phyloP scores from a whole-genome alignment of 2,888 invertebrate species.

The Spilosoma lubricipeda region DNA sequence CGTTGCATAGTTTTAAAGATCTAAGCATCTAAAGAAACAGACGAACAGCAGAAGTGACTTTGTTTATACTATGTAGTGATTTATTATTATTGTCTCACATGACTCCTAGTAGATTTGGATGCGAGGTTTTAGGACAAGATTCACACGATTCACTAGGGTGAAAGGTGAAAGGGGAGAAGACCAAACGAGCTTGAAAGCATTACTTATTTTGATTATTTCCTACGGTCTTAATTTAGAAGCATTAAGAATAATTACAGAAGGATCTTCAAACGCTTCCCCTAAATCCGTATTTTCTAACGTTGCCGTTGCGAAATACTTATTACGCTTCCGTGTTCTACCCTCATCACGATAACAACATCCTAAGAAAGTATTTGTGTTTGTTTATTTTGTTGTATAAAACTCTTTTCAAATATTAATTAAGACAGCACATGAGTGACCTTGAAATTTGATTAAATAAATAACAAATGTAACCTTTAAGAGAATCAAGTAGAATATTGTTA shows the following conservation, averaged over 20 bases:
- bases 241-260: slow-evolving; percentile 7
- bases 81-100: too few species aligned
- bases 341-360: slow-evolving; percentile 2
- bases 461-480: neutral
- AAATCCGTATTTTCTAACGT: slow-evolving; percentile 1
- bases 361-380: neutral
- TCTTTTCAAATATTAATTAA: neutral
- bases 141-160: too few species aligned
- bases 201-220: neutral
- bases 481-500: too few species aligned
- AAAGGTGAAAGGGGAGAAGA: too few species aligned
- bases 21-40: too few species aligned
- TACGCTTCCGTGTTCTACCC: slow-evolving; percentile 6
- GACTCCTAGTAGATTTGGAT: too few species aligned
- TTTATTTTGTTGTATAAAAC: neutral
- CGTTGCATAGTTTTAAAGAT: too few species aligned
- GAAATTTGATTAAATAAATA: neutral
- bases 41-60: too few species aligned
- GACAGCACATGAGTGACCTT: neutral
- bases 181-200: too few species aligned
- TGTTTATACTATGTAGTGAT: too few species aligned
- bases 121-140: too few species aligned
- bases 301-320: slow-evolving; percentile 4
- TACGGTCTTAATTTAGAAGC: neutral
- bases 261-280: neutral